Conservation (phyloP, 2,888 invertebrate genomes). For the Drosophila aldrichi region DNA sequence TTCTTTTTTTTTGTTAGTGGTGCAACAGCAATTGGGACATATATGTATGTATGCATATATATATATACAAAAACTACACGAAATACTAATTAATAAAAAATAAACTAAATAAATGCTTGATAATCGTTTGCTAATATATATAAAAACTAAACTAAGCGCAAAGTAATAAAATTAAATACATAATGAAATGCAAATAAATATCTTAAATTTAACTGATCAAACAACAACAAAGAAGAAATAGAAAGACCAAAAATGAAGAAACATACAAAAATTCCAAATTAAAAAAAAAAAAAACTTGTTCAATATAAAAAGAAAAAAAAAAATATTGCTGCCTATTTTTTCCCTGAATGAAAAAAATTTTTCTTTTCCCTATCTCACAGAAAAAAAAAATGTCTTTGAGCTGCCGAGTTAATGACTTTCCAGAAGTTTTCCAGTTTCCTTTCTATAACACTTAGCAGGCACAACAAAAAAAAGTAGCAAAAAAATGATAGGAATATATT, state of each 20-base stretch:
- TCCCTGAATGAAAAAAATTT: neutral
- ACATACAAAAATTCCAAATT: neutral
- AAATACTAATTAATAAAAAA: slow-evolving; percentile 42
- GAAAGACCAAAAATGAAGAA: slow-evolving; percentile 2
- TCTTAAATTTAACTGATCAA: slow-evolving; percentile 34
- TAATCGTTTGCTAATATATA: slow-evolving; percentile 5
- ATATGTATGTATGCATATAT: slow-evolving; percentile 5
- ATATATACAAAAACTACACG: slow-evolving; percentile 42
- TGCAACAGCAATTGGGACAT: slow-evolving; percentile 15
- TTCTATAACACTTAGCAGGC: slow-evolving; percentile 47
- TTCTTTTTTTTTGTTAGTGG: slow-evolving; percentile 46
- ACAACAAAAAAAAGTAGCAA: slow-evolving; percentile 22
- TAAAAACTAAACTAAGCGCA: slow-evolving; percentile 52
- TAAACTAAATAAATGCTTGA: slow-evolving; percentile 41
- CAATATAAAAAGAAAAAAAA: slow-evolving; percentile 7
- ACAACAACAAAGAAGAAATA: slow-evolving; percentile 37
- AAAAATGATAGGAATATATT: slow-evolving; percentile 6
- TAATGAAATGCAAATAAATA: slow-evolving; percentile 4
- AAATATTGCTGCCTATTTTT: neutral
- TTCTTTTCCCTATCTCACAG: no score
- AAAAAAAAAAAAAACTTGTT: slow-evolving; percentile 13
- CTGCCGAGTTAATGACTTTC: slow-evolving; percentile 16
- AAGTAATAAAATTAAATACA: slow-evolving; percentile 22
- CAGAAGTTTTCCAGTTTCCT: slow-evolving; percentile 4
- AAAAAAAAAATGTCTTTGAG: no score